phyloP scores from a whole-genome alignment of 2,797 vertebrate species.

The Gephyroberyx darwinii region DNA sequence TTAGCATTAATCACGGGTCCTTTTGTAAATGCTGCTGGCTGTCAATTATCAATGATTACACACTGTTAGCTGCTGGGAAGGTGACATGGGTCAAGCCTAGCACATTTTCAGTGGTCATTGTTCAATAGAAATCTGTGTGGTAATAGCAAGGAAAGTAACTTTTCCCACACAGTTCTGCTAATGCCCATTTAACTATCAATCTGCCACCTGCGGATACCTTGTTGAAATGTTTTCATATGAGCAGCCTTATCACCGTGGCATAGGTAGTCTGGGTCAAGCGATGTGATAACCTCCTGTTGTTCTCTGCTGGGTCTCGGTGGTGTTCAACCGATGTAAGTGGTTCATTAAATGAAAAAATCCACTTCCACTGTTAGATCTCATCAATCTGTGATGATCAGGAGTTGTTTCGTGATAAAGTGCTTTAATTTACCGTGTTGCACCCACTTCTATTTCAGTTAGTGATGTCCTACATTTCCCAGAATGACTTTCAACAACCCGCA shows the following conservation, averaged over 20 bases:
- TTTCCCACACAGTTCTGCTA: slow-evolving; percentile 36
- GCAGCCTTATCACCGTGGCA: background rate
- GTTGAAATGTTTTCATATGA: background rate
- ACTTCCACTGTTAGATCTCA: no score
- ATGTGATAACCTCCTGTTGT: background rate
- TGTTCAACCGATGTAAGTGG: background rate
- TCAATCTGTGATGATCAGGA: no score
- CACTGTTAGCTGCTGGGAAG: slow-evolving; percentile 70
- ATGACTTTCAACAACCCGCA: no score
- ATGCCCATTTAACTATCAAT: slow-evolving; percentile 45
- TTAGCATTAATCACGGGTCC: slow-evolving; percentile 76
- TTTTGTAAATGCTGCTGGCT: slow-evolving; percentile 75
- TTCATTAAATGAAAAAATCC: no score
- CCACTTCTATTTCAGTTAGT: slow-evolving; percentile 16
- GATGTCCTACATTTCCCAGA: background rate
- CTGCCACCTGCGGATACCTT: slow-evolving; percentile 35
- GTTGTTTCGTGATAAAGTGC: no score
- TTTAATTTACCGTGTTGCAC: slow-evolving; percentile 18
- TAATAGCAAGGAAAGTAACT: slow-evolving; percentile 29
- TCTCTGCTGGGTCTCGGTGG: background rate
- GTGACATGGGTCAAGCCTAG: slow-evolving; percentile 62
- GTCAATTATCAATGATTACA: slow-evolving; percentile 78
- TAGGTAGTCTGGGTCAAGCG: background rate
- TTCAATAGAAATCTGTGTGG: slow-evolving; percentile 28
- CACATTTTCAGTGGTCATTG: slow-evolving; percentile 39